Evolutionary conservation across 2,797 vertebrate species (phyloP).

Genomic region (Meriones psammophilus): DNA sequence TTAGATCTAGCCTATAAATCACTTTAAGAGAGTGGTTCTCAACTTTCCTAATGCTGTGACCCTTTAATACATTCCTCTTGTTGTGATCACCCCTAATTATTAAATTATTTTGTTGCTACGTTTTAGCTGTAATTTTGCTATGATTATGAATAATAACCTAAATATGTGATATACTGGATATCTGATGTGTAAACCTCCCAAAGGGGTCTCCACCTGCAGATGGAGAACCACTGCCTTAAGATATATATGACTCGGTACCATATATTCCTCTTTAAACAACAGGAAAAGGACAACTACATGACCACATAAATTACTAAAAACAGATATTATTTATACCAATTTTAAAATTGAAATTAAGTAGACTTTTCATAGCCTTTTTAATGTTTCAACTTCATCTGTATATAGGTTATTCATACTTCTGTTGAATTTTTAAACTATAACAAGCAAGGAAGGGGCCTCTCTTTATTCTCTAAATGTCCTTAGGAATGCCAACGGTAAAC

Average conservation of each 20-base stretch:
- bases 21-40: background rate
- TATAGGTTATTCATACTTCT: slow-evolving; percentile 39
- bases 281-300: background rate
- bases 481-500: slow-evolving; percentile 37
- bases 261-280: slow-evolving; percentile 10
- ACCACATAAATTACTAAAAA: background rate
- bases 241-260: background rate
- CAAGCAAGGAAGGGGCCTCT: background rate
- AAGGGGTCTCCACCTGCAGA: background rate
- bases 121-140: background rate
- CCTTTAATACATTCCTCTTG: background rate
- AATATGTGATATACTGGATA: background rate
- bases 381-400: slow-evolving; percentile 31
- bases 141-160: background rate
- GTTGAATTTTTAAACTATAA: slow-evolving; percentile 53
- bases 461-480: slow-evolving; percentile 59
- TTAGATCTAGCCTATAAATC: background rate
- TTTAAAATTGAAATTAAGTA: slow-evolving; percentile 54
- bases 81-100: background rate
- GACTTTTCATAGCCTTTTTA: slow-evolving; percentile 42
- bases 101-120: background rate
- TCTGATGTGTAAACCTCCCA: background rate
- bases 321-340: background rate
- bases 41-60: background rate
- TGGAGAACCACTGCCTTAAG: background rate